A percentile compares a stretch with the other conserved stretches of the same genome.
Evolutionary conservation across 2,113 vertebrate species (phyloP).

Genomic region (Mirza zaza): DNA sequence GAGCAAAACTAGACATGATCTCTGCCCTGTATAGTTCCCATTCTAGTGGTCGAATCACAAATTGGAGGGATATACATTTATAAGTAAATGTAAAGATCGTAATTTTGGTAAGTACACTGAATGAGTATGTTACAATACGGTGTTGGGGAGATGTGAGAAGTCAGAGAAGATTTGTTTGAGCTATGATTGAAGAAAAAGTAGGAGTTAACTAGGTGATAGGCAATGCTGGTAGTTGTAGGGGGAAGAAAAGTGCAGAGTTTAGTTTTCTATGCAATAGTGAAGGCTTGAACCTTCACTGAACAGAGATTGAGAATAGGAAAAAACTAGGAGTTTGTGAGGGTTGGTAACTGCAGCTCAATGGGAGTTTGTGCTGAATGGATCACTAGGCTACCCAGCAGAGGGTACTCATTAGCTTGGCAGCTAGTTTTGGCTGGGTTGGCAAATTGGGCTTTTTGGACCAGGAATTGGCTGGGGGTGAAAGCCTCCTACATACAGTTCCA

Average conservation of each 20-base stretch:
- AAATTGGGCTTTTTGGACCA: neutral
- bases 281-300: neutral
- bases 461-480: neutral
- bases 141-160: neutral
- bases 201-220: neutral
- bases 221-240: neutral
- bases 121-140: neutral
- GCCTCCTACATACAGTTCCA: neutral
- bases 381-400: neutral
- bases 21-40: neutral
- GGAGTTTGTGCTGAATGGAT: neutral
- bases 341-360: neutral
- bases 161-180: neutral
- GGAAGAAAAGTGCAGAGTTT: neutral
- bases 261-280: neutral
- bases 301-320: neutral
- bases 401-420: neutral
- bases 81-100: neutral
- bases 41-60: conserved; percentile 6
- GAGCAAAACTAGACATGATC: neutral
- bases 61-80: neutral
- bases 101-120: neutral
- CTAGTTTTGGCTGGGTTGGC: neutral
- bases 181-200: neutral
- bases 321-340: neutral